Evolutionary conservation across 2,888 invertebrate genomes (phyloP).

Genomic region (Acronicta aceris): DNA sequence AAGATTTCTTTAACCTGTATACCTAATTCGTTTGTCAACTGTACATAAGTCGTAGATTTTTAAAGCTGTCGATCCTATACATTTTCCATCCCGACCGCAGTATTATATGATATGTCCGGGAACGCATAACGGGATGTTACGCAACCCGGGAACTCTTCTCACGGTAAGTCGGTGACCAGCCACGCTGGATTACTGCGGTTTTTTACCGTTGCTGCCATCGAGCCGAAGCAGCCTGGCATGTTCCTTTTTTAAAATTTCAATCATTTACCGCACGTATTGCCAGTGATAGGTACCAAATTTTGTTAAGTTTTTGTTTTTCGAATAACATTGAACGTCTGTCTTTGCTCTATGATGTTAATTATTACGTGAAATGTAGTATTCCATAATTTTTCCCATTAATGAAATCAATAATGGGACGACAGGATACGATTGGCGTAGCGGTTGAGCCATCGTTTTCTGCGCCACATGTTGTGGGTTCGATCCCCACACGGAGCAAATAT

Average conservation of each 20-base stretch:
- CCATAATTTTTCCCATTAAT: too few species aligned
- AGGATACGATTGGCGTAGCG: too few species aligned
- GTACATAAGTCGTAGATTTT: too few species aligned
- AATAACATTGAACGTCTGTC: too few species aligned
- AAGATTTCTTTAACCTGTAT: too few species aligned
- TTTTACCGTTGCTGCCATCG: constrained; percentile 34
- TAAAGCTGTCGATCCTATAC: neutral
- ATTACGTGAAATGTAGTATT: too few species aligned
- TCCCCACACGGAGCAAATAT: too few species aligned
- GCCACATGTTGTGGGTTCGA: too few species aligned
- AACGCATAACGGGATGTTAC: constrained; percentile 48
- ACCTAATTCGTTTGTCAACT: too few species aligned
- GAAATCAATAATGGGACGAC: too few species aligned
- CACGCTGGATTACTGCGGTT: constrained; percentile 49
- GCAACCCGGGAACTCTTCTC: constrained; percentile 43
- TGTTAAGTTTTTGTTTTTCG: neutral
- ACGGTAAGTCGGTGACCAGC: constrained; percentile 28
- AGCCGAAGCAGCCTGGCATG: constrained; percentile 5
- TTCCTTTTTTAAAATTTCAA: constrained; percentile 47
- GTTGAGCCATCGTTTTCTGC: too few species aligned
- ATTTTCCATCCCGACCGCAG: constrained; percentile 39
- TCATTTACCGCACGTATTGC: constrained; percentile 34
- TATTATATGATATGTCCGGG: constrained; percentile 55
- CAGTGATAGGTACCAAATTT: constrained; percentile 29
- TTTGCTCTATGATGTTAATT: too few species aligned